phyloP scores from a whole-genome alignment of 2,113 vertebrate genomes.

The Lipophrys pholis region DNA sequence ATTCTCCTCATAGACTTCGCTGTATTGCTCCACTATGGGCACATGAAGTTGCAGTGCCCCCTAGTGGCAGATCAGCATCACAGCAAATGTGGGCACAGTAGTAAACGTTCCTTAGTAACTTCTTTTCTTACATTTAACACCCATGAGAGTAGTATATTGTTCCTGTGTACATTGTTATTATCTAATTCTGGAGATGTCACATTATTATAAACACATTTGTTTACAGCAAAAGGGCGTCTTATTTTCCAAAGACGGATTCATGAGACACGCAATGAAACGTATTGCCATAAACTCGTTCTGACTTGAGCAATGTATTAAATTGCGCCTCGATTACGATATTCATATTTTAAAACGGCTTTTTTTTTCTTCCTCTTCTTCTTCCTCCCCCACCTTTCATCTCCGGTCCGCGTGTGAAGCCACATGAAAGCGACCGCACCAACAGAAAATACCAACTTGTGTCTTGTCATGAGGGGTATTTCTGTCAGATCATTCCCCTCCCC shows the following conservation, averaged over 20 bases:
- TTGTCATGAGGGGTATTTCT: slow-evolving; percentile 39
- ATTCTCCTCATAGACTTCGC: background rate
- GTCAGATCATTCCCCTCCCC: slow-evolving; percentile 52
- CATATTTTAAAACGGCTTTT: slow-evolving; percentile 14
- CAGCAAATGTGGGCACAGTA: slow-evolving; percentile 7
- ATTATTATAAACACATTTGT: background rate
- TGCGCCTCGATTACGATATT: slow-evolving; percentile 23
- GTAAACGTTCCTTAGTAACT: background rate
- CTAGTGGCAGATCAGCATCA: slow-evolving; percentile 85
- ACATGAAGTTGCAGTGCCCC: slow-evolving; percentile 95
- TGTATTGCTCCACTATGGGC: slow-evolving; percentile 52
- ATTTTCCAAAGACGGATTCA: background rate
- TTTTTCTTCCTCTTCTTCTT: no score
- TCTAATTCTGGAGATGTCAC: background rate
- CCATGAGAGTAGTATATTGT: background rate
- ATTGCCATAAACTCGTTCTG: background rate
- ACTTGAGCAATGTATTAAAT: slow-evolving; percentile 29
- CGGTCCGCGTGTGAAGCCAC: slow-evolving; percentile 50
- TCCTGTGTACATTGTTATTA: background rate
- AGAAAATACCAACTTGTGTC: slow-evolving; percentile 52
- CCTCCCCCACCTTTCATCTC: slow-evolving; percentile 53
- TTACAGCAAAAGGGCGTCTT: no score
- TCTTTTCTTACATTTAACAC: background rate
- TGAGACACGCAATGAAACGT: slow-evolving; percentile 1
- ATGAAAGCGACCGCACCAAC: slow-evolving; percentile 56